Conservation (phyloP, 64 coral and sea anemone species). For the Catalaphyllia jardinei region DNA sequence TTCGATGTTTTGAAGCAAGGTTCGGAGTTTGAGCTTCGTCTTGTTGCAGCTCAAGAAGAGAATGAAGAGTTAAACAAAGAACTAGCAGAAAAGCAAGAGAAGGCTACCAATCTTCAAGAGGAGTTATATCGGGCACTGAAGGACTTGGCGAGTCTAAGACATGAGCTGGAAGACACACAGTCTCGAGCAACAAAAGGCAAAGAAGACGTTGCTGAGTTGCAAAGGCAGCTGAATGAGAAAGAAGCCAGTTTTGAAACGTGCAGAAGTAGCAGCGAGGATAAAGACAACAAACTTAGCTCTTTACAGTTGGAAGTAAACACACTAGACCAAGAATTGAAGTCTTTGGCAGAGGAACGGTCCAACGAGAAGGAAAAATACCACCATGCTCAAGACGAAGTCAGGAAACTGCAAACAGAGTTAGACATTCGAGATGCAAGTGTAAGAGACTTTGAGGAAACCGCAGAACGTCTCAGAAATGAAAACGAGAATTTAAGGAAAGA, state of each 20-base stretch:
- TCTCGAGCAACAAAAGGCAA: slow-evolving; percentile 41
- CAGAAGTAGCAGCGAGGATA: slow-evolving; percentile 32
- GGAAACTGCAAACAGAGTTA: slow-evolving; percentile 36
- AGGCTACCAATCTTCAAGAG: slow-evolving; percentile 38
- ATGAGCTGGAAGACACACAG: slow-evolving; percentile 64
- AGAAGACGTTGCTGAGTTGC: slow-evolving; percentile 41
- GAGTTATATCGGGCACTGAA: slow-evolving; percentile 59
- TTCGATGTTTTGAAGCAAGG: slow-evolving; percentile 74
- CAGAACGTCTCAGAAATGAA: slow-evolving; percentile 38
- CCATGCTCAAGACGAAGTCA: slow-evolving; percentile 40
- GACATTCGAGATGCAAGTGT: slow-evolving; percentile 41
- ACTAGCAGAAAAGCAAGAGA: slow-evolving; percentile 57
- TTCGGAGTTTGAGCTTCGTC: slow-evolving; percentile 78
- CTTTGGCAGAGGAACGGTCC: slow-evolving; percentile 19
- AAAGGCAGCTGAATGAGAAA: slow-evolving; percentile 45
- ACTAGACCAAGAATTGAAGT: slow-evolving; percentile 48
- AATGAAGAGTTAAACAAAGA: slow-evolving; percentile 79
- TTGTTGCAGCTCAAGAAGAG: slow-evolving; percentile 53
- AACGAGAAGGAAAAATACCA: slow-evolving; percentile 50
- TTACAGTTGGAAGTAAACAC: slow-evolving; percentile 47
- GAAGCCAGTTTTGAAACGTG: slow-evolving; percentile 20
- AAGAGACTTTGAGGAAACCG: slow-evolving; percentile 19
- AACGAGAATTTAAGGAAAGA: slow-evolving; percentile 59
- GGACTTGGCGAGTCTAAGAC: slow-evolving; percentile 49
- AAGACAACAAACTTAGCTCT: slow-evolving; percentile 42